Conservation (phyloP, 1,140 invertebrate species). For the Pentalonia nigronervosa region DNA sequence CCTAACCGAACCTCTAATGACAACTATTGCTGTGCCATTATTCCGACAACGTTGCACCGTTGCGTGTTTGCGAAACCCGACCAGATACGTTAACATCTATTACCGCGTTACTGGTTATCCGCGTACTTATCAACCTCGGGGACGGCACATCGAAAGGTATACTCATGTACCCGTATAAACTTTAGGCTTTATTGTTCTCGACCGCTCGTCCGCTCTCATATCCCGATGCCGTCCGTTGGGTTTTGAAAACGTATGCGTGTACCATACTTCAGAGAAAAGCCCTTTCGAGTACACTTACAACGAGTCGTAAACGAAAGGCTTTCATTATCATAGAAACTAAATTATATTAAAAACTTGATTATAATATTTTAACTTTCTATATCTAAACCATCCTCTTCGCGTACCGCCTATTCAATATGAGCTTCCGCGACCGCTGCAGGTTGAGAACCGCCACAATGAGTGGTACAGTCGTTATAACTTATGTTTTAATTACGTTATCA, state of each 20-base stretch:
- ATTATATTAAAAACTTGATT: not conserved
- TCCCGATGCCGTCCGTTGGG: not conserved
- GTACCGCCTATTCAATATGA: not conserved
- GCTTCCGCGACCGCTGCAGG: not conserved
- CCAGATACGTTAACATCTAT: not conserved
- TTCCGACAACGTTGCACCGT: not conserved
- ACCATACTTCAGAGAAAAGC: not conserved
- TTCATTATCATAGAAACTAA: not conserved
- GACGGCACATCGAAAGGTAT: not conserved
- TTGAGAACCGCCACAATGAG: not conserved
- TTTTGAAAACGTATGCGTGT: not conserved
- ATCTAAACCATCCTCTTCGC: not conserved
- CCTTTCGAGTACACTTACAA: not conserved
- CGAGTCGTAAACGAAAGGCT: not conserved
- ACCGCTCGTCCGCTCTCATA: not conserved
- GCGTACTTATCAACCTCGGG: not conserved
- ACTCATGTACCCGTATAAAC: not conserved
- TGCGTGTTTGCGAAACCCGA: not conserved
- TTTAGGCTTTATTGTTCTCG: not conserved
- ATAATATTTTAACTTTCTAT: not conserved
- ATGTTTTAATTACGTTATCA: not conserved
- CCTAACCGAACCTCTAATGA: not conserved
- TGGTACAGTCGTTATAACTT: not conserved
- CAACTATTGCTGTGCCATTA: not conserved
- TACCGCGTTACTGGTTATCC: not conserved